Evolutionary conservation across 1,140 invertebrate genomes (phyloP).

Genomic region (Sycophila sp.): DNA sequence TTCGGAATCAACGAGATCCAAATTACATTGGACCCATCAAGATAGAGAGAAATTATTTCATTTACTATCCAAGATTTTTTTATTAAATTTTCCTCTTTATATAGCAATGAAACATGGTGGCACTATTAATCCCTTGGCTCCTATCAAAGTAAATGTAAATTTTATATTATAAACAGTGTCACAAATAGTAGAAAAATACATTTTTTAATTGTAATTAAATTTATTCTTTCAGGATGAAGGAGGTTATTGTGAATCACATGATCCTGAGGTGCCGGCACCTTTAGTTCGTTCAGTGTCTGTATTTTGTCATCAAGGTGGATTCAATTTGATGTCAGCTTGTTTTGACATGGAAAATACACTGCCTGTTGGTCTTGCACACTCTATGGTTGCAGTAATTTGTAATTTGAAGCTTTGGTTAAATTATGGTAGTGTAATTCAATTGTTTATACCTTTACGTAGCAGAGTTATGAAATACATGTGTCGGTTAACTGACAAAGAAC

Average conservation of each 20-base stretch:
- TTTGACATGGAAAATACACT: constrained; percentile 84
- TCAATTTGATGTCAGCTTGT: constrained; percentile 84
- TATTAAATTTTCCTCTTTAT: constrained; percentile 91
- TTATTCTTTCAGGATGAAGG: constrained; percentile 57
- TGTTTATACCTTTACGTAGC: constrained; percentile 86
- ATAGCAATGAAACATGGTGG: constrained; percentile 87
- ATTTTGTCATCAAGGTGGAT: constrained; percentile 90
- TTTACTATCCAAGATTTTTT: constrained; percentile 83
- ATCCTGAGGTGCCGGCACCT: constrained; percentile 91
- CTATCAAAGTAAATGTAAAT: constrained; percentile 54
- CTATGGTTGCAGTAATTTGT: constrained; percentile 88
- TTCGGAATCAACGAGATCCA: constrained; percentile 37
- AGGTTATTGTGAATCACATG: constrained; percentile 88
- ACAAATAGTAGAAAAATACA: background rate
- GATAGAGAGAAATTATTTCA: constrained; percentile 83
- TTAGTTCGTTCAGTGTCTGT: constrained; percentile 88
- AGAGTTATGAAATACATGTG: constrained; percentile 93
- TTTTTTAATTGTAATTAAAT: background rate
- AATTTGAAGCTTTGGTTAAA: constrained; percentile 96
- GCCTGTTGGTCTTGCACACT: constrained; percentile 87
- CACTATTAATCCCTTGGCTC: constrained; percentile 59
- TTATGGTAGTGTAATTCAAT: constrained; percentile 86
- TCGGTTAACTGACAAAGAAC: constrained; percentile 88
- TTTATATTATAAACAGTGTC: background rate
- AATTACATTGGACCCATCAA: constrained; percentile 72